A percentile compares a stretch with the other conserved stretches of the same genome.
These are phyloP conservation scores for Calidris pygmaea DNA, from an alignment of 2,113 vertebrate genomes.

Conservation along the genomic window DNA sequence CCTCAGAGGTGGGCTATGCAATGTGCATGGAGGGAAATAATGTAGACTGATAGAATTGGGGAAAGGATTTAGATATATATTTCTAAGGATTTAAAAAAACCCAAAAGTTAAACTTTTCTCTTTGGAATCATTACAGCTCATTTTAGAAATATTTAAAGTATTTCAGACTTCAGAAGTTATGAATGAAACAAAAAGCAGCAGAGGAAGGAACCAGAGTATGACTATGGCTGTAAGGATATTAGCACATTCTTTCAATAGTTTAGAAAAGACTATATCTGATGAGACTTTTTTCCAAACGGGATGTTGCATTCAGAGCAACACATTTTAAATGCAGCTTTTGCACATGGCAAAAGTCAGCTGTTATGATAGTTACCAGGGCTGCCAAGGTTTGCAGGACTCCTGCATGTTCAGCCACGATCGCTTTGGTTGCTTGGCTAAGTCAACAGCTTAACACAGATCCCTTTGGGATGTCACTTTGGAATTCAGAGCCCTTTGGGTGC, in stretches of 20 bases:
- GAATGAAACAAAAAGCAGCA: neutral
- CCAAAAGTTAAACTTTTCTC: neutral
- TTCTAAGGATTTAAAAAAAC: neutral
- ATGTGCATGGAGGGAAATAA: neutral
- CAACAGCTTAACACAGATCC: neutral
- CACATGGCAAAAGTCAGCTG: neutral
- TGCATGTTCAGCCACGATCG: rapidly evolving
- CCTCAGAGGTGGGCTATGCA: neutral
- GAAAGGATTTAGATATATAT: neutral
- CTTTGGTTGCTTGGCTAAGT: too few relatives aligned
- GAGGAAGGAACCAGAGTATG: neutral
- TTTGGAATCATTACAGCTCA: neutral
- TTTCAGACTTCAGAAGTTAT: neutral
- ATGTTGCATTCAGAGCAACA: neutral
- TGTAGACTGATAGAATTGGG: neutral
- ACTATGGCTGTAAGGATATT: neutral
- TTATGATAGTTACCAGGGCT: neutral
- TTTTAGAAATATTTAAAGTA: neutral
- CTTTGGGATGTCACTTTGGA: neutral
- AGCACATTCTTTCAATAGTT: neutral
- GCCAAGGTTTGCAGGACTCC: neutral
- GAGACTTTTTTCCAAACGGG: neutral
- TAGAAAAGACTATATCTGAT: neutral
- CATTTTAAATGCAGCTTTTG: neutral
- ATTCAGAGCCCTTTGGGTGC: neutral